Evolutionary conservation across 1,140 invertebrate genomes (phyloP), one percentile per base, ranked within the genome.

Genomic region (Micrasema minimum): DNA sequence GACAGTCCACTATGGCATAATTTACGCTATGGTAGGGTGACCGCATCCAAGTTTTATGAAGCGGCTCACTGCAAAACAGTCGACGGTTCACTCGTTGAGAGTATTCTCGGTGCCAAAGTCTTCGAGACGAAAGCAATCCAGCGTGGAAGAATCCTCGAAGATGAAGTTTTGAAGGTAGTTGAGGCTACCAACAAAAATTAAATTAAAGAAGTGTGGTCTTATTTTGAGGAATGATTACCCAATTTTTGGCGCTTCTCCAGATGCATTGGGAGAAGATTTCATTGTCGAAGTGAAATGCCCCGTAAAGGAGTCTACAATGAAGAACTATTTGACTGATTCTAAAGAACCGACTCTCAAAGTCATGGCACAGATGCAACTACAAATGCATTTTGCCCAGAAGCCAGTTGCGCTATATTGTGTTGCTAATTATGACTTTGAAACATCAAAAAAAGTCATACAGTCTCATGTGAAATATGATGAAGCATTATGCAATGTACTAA

Each of bases 1-100:
- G 43, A 45, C n/a, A 45, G 3, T 45, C n/a, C n/a, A 45, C 43
- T 45, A 45, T 45, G 43, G 43, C 43, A 45, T 45, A 45, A 45
- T 3, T 14, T 45, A 45, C n/a, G 43, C 18, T 45, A 45, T 16
- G 43, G 43, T 45, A 45, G n/a, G 9, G 43, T 48, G 46, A 48
- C n/a, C 1, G 16, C 16, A 22, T 48, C n/a, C n/a, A n/a, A 48
- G 6, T 48, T 48, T 48, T 18, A 48, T 48, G 46, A 18, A 18
- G 0, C 16, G 7, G 16, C n/a, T 48, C 16, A 48, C 16, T 48
- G 16, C 14, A 10, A 11, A 6, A 14, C 43, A 14, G 2, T 14
- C 5, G 43, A 16, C n/a, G 43, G 43, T 2, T 48, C 18, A 48
- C 46, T 48, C 2, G 9, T 16, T 4, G 18, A 48, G 9, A 48